Evolutionary conservation across 37 sponge, comb jelly and placozoan genomes (phyloP), one percentile per base, ranked within the genome.

Genomic region (Chondrilla cf. caribensis): DNA sequence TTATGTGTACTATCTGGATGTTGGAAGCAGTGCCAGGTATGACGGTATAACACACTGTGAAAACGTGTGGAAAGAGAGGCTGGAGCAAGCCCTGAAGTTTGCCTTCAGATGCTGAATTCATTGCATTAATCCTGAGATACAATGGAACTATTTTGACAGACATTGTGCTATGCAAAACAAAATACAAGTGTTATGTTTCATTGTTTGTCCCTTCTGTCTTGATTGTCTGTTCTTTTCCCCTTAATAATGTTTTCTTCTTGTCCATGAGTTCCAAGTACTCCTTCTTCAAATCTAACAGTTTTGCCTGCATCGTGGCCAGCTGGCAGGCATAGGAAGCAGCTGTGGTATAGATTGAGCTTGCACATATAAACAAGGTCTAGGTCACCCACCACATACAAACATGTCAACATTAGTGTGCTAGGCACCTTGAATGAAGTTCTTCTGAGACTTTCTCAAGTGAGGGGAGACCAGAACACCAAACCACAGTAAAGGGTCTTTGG

Each of bases 401-500:
- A 47, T 11, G 11, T 11, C 6, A 6, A 47, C 51, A 47, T 11
- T 47, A 6, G 11, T 11, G 11, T 11, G 11, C 51, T 62, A 62
- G 72, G 14, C 40, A 94, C 95, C 92, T 83, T 88, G 31, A 17
- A 80, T 81, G 28, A 94, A 94, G 64, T 80, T 32, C 41, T 85
- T 42, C 79, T 94, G 93, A 2, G 89, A 81, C 2, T 41, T 60
- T 17, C 93, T 60, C 18, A 94, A 79, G 38, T 38, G 57, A 8
- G 29, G 84, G 32, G 95, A 92, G 11, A 88, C 87, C 66, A 94
- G 60, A 8, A 91, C 67, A 4, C 93, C 93, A 83, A 94, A 94
- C 95, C 95, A 94, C 40, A 65, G 81, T 8, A 94, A 38, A 14
- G 95, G 95, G 39, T 94, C 85, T 28, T 81, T 85, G 3, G 54